Conservation (phyloP, 2,113 vertebrate genomes). For the Colossoma macropomum region DNA sequence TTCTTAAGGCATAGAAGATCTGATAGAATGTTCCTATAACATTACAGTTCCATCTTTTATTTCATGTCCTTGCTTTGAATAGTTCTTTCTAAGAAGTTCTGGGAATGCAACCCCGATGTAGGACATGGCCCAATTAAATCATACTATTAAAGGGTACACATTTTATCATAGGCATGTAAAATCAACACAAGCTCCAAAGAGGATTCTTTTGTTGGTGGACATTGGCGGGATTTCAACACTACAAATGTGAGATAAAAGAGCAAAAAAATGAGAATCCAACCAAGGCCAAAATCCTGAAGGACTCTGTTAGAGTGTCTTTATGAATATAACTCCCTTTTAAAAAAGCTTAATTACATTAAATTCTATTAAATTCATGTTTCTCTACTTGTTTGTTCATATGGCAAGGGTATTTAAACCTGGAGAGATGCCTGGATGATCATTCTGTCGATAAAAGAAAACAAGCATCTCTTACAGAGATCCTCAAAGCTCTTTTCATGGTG, state of each 20-base stretch:
- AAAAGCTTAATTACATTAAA: too few species aligned
- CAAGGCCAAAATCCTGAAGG: conserved; percentile 32
- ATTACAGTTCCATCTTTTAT: neutral
- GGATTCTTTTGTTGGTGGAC: conserved; percentile 19
- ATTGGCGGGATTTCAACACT: conserved; percentile 44
- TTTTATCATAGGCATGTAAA: conserved; percentile 41
- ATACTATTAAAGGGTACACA: neutral
- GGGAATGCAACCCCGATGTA: conserved; percentile 1
- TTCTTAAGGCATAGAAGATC: neutral
- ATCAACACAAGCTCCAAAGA: conserved; percentile 24
- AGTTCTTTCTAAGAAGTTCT: neutral
- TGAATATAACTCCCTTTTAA: too few species aligned
- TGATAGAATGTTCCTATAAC: too few species aligned
- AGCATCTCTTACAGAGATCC: too few species aligned
- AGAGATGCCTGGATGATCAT: too few species aligned
- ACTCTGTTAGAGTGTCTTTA: neutral
- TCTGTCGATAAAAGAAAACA: too few species aligned
- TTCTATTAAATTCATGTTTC: too few species aligned
- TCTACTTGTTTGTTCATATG: too few species aligned
- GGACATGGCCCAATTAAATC: conserved; percentile 16
- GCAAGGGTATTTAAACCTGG: too few species aligned
- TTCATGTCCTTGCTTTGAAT: neutral
- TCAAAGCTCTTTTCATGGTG: conserved; percentile 28
- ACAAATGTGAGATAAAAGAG: conserved; percentile 48
- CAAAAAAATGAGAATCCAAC: neutral